Conservation (phyloP, 1,140 invertebrate genomes). For the Idris sp. region DNA sequence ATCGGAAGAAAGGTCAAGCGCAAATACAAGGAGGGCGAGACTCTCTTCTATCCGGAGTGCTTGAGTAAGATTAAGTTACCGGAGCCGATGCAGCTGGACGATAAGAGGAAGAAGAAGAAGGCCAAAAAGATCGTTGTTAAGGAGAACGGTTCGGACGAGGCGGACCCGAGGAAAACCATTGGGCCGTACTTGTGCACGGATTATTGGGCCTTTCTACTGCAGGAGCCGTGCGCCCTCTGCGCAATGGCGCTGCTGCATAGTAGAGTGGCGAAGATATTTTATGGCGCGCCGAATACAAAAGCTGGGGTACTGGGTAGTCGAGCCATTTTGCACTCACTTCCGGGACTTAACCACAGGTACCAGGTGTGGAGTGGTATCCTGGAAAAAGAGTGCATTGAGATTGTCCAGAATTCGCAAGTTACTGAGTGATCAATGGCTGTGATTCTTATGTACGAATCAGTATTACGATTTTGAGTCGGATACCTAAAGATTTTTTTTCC, state of each 20-base stretch:
- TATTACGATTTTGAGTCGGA: conserved; percentile 28
- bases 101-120: conserved; percentile 38
- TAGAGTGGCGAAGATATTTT: conserved; percentile 89
- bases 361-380: conserved; percentile 83
- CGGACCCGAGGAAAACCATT: conserved; percentile 56
- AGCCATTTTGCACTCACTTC: conserved; percentile 87
- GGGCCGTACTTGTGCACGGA: conserved; percentile 92
- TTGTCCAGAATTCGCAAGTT: conserved; percentile 8
- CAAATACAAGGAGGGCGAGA: conserved; percentile 61
- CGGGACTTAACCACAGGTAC: conserved; percentile 94
- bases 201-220: conserved; percentile 89
- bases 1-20: conserved; percentile 58
- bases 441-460: conserved; percentile 11
- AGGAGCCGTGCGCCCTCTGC: conserved; percentile 96
- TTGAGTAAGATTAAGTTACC: conserved; percentile 61
- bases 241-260: conserved; percentile 96
- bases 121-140: conserved; percentile 23
- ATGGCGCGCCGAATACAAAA: conserved; percentile 78
- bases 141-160: conserved; percentile 52
- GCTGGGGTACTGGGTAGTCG: conserved; percentile 85
- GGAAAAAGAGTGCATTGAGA: conserved; percentile 64
- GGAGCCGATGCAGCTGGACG: conserved; percentile 20
- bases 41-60: conserved; percentile 67
- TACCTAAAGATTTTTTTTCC: no score
- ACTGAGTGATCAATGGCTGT: conserved; percentile 1